These are phyloP conservation scores for Henicopernis longicauda DNA, from an alignment of 2,113 vertebrate genomes.

Conservation along the genomic window DNA sequence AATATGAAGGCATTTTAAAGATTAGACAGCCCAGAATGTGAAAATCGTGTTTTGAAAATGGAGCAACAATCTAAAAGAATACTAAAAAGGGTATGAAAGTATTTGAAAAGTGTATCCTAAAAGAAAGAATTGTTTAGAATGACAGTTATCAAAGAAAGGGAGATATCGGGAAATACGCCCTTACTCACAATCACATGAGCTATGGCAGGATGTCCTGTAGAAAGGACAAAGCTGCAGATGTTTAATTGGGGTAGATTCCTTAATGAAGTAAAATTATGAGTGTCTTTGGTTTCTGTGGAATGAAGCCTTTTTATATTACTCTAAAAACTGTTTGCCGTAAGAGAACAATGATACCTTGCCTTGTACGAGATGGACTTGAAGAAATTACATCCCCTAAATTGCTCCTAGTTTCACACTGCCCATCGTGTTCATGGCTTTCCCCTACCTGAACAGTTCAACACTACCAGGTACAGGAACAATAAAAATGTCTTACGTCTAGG, in stretches of 20 bases:
- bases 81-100: background rate
- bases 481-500: background rate
- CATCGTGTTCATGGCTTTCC: background rate
- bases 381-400: background rate
- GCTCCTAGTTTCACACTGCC: background rate
- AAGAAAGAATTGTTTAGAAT: background rate
- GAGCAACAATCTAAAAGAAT: background rate
- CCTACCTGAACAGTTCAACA: background rate
- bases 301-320: background rate
- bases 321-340: background rate
- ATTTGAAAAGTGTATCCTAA: background rate
- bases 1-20: background rate
- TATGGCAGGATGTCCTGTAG: background rate
- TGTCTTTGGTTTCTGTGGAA: background rate
- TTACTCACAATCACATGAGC: accelerated
- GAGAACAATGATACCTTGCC: background rate
- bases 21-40: background rate
- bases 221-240: background rate
- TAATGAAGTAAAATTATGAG: accelerated
- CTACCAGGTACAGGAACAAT: background rate
- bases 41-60: background rate
- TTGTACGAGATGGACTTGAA: background rate
- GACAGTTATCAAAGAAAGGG: background rate
- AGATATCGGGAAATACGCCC: background rate
- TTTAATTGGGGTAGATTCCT: background rate